Base-by-base conservation (phyloP, 2,888 invertebrate genomes). In the Silvanus unidentatus region DNA sequence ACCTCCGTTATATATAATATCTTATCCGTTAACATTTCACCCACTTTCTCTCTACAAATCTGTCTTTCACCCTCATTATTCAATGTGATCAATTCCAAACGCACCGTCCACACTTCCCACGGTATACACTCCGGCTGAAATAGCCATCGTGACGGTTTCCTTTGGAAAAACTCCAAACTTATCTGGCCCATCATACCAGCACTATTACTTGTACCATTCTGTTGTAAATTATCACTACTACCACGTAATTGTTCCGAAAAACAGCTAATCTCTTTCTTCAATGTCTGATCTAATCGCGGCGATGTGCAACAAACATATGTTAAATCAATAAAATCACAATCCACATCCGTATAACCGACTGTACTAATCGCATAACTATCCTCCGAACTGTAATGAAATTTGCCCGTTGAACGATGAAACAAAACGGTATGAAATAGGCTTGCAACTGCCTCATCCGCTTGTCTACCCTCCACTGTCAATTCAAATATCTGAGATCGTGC, bases 91-190 rank as follows among this genome's bases (percentile, higher is more conserved):
- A 97, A 78, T 68, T 96, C 91, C 55, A 98, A 78, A 60, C 89
- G 84, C 4, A 98, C 81, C 28, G 94, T 96, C 98, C 98, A 99
- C 44, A 97, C 91, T 71, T 99, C 98, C 98, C 98, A 99, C 0
- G 97, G 94, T 63, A 92, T 90, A 66, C 88, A 88, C 67, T 97
- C 96, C 5, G 88, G 82, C 54, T 86, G 84, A 69, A 96, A 91
- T 16, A 87, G 82, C 94, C 96, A 96, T 42, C 90, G 82, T 43
- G 84, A 84, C 62, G 88, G 87, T 59, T 91, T 89, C 72, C 85
- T 88, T 71, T 95, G 93, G 74, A 90, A 96, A 76, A 97, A 97
- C 72, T 97, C 96, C 54, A 97, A 77, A 47, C 90, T 90, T 58
- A 97, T 96, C 62, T 91, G 89, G 2, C 91, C 91, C 45, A 75